phyloP scores from a whole-genome alignment of 2,113 vertebrate genomes.

The Gasterosteus aculeatus region DNA sequence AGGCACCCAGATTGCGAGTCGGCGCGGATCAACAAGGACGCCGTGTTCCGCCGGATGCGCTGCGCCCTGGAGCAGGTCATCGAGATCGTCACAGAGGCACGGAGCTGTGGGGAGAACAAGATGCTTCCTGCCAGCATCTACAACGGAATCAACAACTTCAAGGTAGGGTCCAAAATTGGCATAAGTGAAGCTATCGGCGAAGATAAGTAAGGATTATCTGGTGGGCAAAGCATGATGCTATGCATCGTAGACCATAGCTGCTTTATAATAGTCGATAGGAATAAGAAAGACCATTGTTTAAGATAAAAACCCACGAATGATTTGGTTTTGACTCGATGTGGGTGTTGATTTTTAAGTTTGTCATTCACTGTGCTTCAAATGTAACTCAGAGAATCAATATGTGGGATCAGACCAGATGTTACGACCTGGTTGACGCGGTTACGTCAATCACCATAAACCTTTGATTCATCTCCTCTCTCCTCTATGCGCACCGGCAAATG shows the following conservation, averaged over 20 bases:
- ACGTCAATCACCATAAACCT: constrained; percentile 40
- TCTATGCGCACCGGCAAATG: constrained; percentile 15
- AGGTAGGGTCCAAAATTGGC: constrained; percentile 79
- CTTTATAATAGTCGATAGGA: background rate
- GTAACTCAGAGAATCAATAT: constrained; percentile 10
- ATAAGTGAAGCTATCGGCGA: background rate
- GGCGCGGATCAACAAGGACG: constrained; percentile 95
- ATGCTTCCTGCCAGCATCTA: constrained; percentile 88
- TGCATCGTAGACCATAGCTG: background rate
- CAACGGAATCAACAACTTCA: constrained; percentile 92
- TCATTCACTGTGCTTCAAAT: constrained; percentile 12
- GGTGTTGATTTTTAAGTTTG: background rate
- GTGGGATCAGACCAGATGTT: constrained; percentile 2
- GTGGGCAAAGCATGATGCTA: background rate
- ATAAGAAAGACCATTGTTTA: background rate
- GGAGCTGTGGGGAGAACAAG: constrained; percentile 85
- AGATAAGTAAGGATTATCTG: background rate
- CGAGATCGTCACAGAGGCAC: constrained; percentile 94
- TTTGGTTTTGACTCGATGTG: background rate
- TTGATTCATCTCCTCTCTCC: constrained; percentile 27
- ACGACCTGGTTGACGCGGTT: constrained; percentile 4
- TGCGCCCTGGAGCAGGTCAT: constrained; percentile 95
- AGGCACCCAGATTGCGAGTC: constrained; percentile 99
- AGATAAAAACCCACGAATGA: background rate
- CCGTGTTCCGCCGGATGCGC: constrained; percentile 96